These are phyloP conservation scores for Steinernema carpocapsae DNA, from an alignment of 2,888 invertebrate species.

Conservation along the genomic window DNA sequence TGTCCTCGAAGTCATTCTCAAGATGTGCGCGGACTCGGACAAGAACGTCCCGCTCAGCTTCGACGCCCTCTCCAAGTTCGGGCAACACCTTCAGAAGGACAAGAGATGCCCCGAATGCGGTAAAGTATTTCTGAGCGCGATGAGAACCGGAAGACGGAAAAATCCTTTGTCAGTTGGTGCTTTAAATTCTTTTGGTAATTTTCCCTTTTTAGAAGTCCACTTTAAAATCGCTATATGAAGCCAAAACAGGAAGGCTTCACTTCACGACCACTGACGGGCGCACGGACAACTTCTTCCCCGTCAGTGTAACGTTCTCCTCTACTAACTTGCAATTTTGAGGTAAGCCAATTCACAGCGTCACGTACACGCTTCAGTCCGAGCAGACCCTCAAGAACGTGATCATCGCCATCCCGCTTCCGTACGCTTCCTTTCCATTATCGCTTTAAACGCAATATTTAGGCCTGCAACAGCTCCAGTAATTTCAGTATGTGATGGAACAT, in stretches of 20 bases:
- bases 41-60: conserved; percentile 7
- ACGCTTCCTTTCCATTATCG: conserved; percentile 70
- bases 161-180: no score
- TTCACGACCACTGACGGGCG: no score
- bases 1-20: not conserved
- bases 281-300: no score
- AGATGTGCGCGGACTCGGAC: not conserved
- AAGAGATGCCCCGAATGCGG: no score
- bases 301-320: conserved; percentile 58
- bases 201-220: not conserved
- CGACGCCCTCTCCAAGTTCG: conserved; percentile 5
- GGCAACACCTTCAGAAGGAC: not conserved
- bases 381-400: conserved; percentile 86
- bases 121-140: no score
- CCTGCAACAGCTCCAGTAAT: conserved; percentile 71
- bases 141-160: no score
- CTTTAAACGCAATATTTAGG: conserved; percentile 46
- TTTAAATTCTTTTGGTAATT: conserved; percentile 3
- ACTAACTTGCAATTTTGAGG: no score
- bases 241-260: no score
- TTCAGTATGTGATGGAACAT: conserved; percentile 92
- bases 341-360: no score
- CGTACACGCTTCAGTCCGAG: conserved; percentile 88
- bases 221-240: not conserved
- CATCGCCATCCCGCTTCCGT: conserved; percentile 91